A percentile compares a stretch with the other conserved stretches of the same genome.
These are phyloP conservation scores for Lamellibrachia satsuma DNA, from an alignment of 2,888 invertebrate genomes.

Conservation along the genomic window DNA sequence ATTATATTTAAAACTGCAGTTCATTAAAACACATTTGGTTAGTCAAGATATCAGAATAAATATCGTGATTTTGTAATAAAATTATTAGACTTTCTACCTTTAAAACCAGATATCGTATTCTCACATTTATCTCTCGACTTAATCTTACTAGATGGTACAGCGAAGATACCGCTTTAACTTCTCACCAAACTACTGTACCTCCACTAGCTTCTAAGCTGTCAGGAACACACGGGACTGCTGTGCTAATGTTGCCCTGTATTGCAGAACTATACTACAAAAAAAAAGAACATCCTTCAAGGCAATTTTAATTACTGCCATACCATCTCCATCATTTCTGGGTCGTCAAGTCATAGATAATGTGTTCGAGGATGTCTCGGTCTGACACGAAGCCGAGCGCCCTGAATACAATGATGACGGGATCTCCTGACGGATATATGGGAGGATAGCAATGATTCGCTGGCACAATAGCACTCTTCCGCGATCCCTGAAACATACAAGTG, in stretches of 20 bases:
- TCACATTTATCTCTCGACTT: too few relatives aligned
- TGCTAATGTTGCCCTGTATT: background rate
- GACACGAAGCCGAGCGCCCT: slow-evolving; percentile 99
- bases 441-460: slow-evolving; percentile 94
- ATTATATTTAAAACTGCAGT: too few relatives aligned
- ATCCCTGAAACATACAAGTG: slow-evolving; percentile 73
- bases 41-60: too few relatives aligned
- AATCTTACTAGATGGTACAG: too few relatives aligned
- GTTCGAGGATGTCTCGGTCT: slow-evolving; percentile 98
- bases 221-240: background rate
- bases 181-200: too few relatives aligned
- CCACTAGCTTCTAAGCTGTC: background rate
- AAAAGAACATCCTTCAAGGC: background rate
- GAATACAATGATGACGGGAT: slow-evolving; percentile 99
- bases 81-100: too few relatives aligned
- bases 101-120: too few relatives aligned
- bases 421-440: slow-evolving; percentile 99
- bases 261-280: background rate
- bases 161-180: too few relatives aligned
- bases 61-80: too few relatives aligned
- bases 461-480: slow-evolving; percentile 99
- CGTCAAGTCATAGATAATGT: slow-evolving; percentile 99
- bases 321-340: slow-evolving; percentile 99
- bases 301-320: slow-evolving; percentile 64
- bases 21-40: too few relatives aligned